These are phyloP conservation scores for Scaptomyza polygonia DNA, from an alignment of 2,888 invertebrate species.

Conservation along the genomic window DNA sequence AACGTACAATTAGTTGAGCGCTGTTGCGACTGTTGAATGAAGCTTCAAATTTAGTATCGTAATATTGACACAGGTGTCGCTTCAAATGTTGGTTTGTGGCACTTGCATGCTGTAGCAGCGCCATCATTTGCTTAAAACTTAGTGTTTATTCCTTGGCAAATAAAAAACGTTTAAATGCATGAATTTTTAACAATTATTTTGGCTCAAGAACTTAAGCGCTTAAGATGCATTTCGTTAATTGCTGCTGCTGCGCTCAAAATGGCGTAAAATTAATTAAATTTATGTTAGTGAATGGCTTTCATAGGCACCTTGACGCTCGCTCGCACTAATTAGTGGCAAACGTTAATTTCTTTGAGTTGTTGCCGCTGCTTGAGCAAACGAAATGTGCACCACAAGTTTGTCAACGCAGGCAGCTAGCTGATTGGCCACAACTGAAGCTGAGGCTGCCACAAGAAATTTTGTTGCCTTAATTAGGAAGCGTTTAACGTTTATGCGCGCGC, in stretches of 20 bases:
- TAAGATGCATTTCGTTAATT: conserved; percentile 35
- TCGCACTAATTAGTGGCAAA: conserved; percentile 75
- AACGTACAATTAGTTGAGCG: rapidly evolving
- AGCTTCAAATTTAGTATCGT: not conserved
- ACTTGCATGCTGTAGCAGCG: not conserved
- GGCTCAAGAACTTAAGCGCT: not conserved
- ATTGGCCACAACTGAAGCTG: conserved; percentile 59
- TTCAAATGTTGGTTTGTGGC: not conserved
- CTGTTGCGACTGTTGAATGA: not conserved
- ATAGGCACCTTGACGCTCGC: conserved; percentile 63
- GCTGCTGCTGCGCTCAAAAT: conserved; percentile 38
- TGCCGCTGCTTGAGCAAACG: conserved; percentile 71
- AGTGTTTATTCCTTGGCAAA: not conserved
- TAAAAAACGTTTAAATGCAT: too few species aligned
- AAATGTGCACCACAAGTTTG: conserved; percentile 46
- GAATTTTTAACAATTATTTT: not conserved
- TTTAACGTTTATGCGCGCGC: conserved; percentile 67
- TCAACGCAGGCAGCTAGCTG: conserved; percentile 61
- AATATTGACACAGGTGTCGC: not conserved
- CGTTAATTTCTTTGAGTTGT: conserved; percentile 69
- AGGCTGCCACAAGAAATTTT: conserved; percentile 45
- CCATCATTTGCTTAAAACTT: conserved; percentile 6
- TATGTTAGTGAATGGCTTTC: conserved; percentile 44
- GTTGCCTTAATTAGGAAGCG: conserved; percentile 74
- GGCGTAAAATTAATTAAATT: conserved; percentile 79